A percentile compares a stretch with the other conserved stretches of the same genome.
Evolutionary conservation across 1,140 invertebrate species (phyloP).

Genomic region (Charaxes varanes): DNA sequence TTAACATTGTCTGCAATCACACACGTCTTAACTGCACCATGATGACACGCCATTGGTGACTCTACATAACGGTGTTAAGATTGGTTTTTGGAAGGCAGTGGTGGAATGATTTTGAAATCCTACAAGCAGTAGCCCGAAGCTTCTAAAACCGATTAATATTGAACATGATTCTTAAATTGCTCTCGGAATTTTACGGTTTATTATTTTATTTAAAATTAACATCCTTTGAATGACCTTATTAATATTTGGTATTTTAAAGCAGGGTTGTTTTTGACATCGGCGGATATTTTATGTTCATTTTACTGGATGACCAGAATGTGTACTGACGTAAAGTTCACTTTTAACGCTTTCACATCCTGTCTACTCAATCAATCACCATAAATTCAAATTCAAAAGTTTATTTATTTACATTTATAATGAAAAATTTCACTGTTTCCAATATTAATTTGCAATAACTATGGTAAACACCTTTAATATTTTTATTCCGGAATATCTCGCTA

Average conservation of each 20-base stretch:
- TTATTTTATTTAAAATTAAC: slow-evolving; percentile 3
- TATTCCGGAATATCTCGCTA: no score
- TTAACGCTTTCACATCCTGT: no score
- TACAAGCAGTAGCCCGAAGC: slow-evolving; percentile 25
- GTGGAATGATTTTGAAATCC: slow-evolving; percentile 13
- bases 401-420: no score
- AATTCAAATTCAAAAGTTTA: no score
- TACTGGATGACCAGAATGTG: neutral
- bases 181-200: slow-evolving; percentile 1
- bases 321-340: no score
- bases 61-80: neutral
- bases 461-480: no score
- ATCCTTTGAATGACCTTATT: no score
- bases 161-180: slow-evolving; percentile 25
- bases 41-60: neutral
- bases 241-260: no score
- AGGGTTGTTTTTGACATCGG: no score
- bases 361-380: no score
- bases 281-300: neutral
- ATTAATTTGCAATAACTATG: no score
- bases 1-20: slow-evolving; percentile 27
- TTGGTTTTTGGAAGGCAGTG: neutral
- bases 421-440: no score
- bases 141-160: slow-evolving; percentile 30
- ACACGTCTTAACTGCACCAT: slow-evolving; percentile 14